Base-by-base conservation (phyloP, 2,113 vertebrate genomes). In the Scomber colias region DNA sequence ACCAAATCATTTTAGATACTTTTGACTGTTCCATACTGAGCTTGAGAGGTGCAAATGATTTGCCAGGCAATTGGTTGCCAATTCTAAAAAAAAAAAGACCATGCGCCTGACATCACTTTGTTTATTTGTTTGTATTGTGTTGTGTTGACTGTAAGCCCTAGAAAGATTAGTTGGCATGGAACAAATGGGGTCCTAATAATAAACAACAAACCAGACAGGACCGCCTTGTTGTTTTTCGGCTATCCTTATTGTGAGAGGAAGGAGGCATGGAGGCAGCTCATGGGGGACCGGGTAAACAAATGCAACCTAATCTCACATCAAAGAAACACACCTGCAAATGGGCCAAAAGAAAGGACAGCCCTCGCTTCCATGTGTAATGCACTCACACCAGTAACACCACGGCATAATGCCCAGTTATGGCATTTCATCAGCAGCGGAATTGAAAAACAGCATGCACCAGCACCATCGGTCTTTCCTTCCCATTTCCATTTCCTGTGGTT, bases 401-500 rank as follows among this genome's bases (percentile, higher is more conserved):
- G 46, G 75, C 51, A 66, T 77, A 49, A 67, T 78, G 75, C 69
- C 75, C 40, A 30, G 49, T 61, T 82, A 24, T 71, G 79, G 81
- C 72, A 80, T 92, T 88, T 87, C 79, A 84, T 87, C 85, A 85
- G n/a, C 19, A 60, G 71, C 85, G 73, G 19, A 64, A 68, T 81
- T 77, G 68, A 75, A 72, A 70, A 73, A 85, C 74, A 77, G 87
- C 77, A 45, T 67, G 69, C 53, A 77, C 69, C 55, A 87, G 65
- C 75, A 75, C 71, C 80, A 73, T 87, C 69, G n/a, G 71, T 83
- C 83, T 83, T 81, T 79, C 78, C 85, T 81, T 88, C 79, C 77
- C 87, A 88, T 81, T 89, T 82, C 87, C 86, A 77, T 81, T 88
- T 85, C 89, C 90, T 72, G 74, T 81, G 70, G 55, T 79, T 75